phyloP scores from a whole-genome alignment of 2,113 vertebrate genomes.

The Pterocles orientalis region DNA sequence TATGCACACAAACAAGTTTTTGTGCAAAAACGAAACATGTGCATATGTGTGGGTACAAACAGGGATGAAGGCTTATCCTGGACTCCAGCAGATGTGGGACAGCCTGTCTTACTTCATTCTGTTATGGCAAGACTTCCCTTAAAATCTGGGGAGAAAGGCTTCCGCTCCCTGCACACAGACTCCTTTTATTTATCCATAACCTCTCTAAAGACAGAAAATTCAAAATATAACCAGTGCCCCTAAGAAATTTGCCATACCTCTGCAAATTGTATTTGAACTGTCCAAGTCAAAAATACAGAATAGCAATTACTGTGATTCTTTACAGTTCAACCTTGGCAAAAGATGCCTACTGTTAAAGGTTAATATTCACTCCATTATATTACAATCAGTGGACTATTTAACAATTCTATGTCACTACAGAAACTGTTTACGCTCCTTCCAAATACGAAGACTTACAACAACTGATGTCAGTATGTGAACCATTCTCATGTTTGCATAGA shows the following conservation, averaged over 20 bases:
- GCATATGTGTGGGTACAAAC: background rate
- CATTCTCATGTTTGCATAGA: conserved; percentile 99
- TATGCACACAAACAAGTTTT: background rate
- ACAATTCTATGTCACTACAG: background rate
- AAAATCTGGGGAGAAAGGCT: background rate
- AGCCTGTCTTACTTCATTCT: background rate
- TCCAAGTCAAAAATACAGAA: background rate
- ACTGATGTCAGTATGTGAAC: conserved; percentile 98
- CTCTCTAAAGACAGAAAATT: background rate
- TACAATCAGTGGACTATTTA: background rate
- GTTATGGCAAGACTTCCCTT: background rate
- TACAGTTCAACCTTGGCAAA: background rate
- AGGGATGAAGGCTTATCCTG: background rate
- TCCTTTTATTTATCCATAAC: background rate
- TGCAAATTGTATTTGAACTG: background rate
- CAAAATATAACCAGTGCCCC: background rate
- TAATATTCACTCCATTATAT: background rate
- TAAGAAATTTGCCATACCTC: background rate
- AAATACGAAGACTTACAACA: conserved; percentile 86
- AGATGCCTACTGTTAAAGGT: background rate
- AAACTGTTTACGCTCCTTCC: background rate
- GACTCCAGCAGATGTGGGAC: background rate
- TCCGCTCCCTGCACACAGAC: background rate
- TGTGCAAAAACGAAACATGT: background rate
- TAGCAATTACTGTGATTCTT: background rate